Evolutionary conservation across 1,140 invertebrate species (phyloP).

Genomic region (Arctopsyche grandis): DNA sequence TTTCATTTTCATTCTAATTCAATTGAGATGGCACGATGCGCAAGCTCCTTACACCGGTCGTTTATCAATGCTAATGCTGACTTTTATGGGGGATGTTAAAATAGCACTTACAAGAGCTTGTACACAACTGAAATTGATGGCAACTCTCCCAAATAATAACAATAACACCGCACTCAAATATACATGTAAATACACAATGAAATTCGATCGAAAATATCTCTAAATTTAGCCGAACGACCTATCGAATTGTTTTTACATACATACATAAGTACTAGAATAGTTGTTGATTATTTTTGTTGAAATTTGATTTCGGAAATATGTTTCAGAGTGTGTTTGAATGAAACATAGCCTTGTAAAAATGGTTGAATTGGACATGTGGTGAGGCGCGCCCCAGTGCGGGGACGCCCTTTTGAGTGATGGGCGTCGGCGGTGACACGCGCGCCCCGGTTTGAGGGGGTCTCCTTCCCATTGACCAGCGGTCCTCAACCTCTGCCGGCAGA

Average conservation of each 20-base stretch:
- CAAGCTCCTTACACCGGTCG: not conserved
- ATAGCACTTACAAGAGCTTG: constrained; percentile 15
- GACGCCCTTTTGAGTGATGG: not conserved
- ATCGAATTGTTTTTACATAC: not conserved
- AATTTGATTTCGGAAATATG: not conserved
- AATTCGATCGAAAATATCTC: not conserved
- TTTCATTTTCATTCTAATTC: not conserved
- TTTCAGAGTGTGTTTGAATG: not conserved
- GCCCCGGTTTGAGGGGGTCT: constrained; percentile 8
- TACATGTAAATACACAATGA: not conserved
- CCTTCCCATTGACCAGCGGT: not conserved
- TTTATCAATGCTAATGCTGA: constrained; percentile 27
- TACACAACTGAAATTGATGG: constrained; percentile 11
- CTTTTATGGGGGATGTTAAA: constrained; percentile 27
- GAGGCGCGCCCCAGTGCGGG: not conserved
- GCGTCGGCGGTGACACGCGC: not conserved
- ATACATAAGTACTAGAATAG: not conserved
- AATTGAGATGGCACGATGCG: not conserved
- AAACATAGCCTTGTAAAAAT: too few species aligned
- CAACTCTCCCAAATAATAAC: not conserved
- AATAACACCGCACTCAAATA: not conserved
- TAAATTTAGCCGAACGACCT: not conserved
- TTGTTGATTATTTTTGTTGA: not conserved
- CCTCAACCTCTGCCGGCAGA: constrained; percentile 40
- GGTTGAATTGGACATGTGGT: not conserved